Percentiles rank a stretch among this genome's conserved stretches.
These are phyloP conservation scores for Eledona agricola DNA, from an alignment of 2,888 invertebrate genomes.

Conservation along the genomic window DNA sequence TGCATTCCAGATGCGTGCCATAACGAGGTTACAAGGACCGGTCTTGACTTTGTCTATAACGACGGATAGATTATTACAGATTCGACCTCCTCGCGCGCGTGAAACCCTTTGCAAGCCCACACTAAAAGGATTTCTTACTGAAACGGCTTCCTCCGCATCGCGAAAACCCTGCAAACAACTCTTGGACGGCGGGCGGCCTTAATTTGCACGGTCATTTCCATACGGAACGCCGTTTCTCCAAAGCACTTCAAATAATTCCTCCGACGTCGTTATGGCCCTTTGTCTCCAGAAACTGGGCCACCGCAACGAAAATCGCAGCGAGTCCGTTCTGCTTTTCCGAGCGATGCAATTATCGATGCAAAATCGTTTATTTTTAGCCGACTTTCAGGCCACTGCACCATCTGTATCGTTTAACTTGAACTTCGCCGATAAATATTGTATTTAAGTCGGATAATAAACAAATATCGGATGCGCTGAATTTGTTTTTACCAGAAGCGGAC, in stretches of 20 bases:
- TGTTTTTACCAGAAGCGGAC: constrained; percentile 25
- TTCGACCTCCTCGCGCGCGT: too few relatives aligned
- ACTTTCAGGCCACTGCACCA: constrained; percentile 36
- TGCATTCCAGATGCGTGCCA: constrained; percentile 28
- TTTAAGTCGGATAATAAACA: constrained; percentile 32
- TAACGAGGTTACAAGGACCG: constrained; percentile 49
- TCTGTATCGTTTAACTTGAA: constrained; percentile 42
- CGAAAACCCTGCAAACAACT: too few relatives aligned
- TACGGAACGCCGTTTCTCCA: constrained; percentile 21
- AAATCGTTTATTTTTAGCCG: constrained; percentile 28
- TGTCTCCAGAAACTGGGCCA: constrained; percentile 32
- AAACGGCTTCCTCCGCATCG: too few relatives aligned
- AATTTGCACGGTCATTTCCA: constrained; percentile 25
- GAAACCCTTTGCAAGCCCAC: too few relatives aligned
- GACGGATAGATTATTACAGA: constrained; percentile 6
- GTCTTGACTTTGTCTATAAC: constrained; percentile 47
- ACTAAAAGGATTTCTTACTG: too few relatives aligned
- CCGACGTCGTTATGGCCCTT: constrained; percentile 25
- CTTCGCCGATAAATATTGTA: constrained; percentile 38
- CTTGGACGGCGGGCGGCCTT: too few relatives aligned
- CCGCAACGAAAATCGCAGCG: constrained; percentile 9
- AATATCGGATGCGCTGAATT: constrained; percentile 16
- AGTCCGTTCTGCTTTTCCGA: neutral
- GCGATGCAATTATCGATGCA: constrained; percentile 24
- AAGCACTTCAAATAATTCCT: constrained; percentile 3